phyloP scores from a whole-genome alignment of 2,888 invertebrate genomes.

The Orthosia gothica region DNA sequence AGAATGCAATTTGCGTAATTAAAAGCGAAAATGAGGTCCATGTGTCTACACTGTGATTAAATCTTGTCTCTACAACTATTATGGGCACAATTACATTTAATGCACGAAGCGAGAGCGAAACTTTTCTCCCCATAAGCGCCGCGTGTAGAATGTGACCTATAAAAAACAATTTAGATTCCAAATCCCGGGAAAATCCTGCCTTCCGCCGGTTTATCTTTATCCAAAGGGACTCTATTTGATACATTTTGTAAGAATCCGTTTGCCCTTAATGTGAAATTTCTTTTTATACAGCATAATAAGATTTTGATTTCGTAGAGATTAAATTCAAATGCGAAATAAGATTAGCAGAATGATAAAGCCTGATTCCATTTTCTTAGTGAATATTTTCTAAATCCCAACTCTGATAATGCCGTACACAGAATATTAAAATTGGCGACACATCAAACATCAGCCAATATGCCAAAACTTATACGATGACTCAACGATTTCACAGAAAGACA shows the following conservation, averaged over 20 bases:
- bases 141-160: constrained; percentile 63
- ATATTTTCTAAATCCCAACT: constrained; percentile 7
- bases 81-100: constrained; percentile 49
- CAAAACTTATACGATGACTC: constrained; percentile 40
- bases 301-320: constrained; percentile 60
- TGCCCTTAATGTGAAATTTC: constrained; percentile 63
- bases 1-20: constrained; percentile 67
- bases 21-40: constrained; percentile 59
- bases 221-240: constrained; percentile 80
- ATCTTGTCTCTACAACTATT: constrained; percentile 47
- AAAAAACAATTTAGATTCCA: constrained; percentile 80
- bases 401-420: constrained; percentile 17
- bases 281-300: constrained; percentile 64
- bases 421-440: constrained; percentile 37
- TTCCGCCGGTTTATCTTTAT: constrained; percentile 80
- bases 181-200: constrained; percentile 80
- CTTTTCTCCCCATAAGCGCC: constrained; percentile 52
- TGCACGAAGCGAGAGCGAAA: constrained; percentile 32
- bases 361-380: constrained; percentile 33
- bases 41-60: constrained; percentile 49
- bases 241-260: constrained; percentile 72
- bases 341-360: constrained; percentile 25
- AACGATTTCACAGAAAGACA: constrained; percentile 49
- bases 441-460: constrained; percentile 15
- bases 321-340: constrained; percentile 60